Evolutionary conservation across 1,140 invertebrate species (phyloP), one percentile per base, ranked within the genome.

Genomic region (Parasteatoda tepidariorum): DNA sequence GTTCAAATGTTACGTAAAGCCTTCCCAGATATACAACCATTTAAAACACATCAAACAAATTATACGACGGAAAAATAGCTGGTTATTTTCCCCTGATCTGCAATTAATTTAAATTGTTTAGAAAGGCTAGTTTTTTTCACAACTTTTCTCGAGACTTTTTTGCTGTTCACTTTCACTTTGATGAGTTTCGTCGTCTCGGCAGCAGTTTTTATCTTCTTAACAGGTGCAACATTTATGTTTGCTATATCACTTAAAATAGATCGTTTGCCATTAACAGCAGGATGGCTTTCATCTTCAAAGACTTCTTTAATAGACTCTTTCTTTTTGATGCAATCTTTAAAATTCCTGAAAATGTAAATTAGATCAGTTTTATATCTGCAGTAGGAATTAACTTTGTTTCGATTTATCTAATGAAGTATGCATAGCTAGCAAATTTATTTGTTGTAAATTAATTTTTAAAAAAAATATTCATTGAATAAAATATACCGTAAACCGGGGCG

Each of bases 81-180:
- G 15, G 78, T 81, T 33, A 81, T 81, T 70, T 81, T 81, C 0
- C 48, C 78, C 30, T 81, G 78, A 1, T 66, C 78, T 62, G 70
- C 41, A 38, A 81, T 61, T 7, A 41, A 30, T 24, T 81, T 70
- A 30, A 70, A 70, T 30, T 68, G 70, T 81, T 81, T 81, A 0
- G 33, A n/a, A 28, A 22, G 13, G 11, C 59, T 81, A 6, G 31
- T 33, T 55, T 66, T 79, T 3, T 68, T 55, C 9, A 34, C 22
- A 55, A 67, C 41, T 15, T 62, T 38, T 61, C 61, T 11, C 22
- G 6, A 28, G 28, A 4, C 30, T 7, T 57, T 57, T 55, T 48
- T 4, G 30, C 0, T 11, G 13, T 24, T 24, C 33, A n/a, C n/a
- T 18, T 81, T 70, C 26, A n/a, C 7, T 57, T 7, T 62, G 13